Conservation (phyloP, 1,140 invertebrate genomes). For the Frieseomelitta varia region DNA sequence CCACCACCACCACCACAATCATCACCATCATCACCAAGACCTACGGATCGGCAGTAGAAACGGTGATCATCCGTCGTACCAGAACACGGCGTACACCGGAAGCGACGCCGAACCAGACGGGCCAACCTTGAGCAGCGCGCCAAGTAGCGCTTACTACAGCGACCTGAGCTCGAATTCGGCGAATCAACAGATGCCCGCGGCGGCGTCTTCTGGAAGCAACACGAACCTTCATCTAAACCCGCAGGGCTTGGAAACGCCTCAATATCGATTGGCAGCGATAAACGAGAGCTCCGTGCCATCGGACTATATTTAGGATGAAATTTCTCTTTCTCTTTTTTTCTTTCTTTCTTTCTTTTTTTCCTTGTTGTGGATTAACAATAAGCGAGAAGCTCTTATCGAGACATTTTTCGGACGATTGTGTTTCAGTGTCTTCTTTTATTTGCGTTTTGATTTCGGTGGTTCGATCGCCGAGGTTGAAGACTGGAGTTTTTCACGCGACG, state of each 20-base stretch:
- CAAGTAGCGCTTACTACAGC: constrained; percentile 88
- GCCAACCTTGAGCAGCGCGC: constrained; percentile 85
- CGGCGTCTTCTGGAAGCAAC: constrained; percentile 24
- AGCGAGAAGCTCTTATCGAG: background rate
- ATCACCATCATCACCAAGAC: constrained; percentile 71
- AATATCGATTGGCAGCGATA: constrained; percentile 85
- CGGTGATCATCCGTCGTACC: constrained; percentile 85
- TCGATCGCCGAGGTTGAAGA: background rate
- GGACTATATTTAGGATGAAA: constrained; percentile 83
- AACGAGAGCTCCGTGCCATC: constrained; percentile 85
- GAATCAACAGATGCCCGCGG: constrained; percentile 71
- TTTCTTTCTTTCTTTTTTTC: too few species aligned
- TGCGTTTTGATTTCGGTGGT: too few species aligned
- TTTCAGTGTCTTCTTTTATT: background rate
- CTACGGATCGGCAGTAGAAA: constrained; percentile 76
- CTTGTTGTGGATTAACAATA: background rate
- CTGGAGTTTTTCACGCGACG: background rate
- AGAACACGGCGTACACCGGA: constrained; percentile 87
- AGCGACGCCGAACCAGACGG: constrained; percentile 86
- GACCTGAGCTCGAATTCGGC: constrained; percentile 81
- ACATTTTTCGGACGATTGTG: too few species aligned
- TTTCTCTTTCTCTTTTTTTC: too few species aligned
- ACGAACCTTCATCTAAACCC: constrained; percentile 73
- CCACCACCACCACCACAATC: constrained; percentile 71
- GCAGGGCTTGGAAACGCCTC: constrained; percentile 72